phyloP scores from a whole-genome alignment of 1,140 invertebrate genomes.

The Phymastichus coffea region DNA sequence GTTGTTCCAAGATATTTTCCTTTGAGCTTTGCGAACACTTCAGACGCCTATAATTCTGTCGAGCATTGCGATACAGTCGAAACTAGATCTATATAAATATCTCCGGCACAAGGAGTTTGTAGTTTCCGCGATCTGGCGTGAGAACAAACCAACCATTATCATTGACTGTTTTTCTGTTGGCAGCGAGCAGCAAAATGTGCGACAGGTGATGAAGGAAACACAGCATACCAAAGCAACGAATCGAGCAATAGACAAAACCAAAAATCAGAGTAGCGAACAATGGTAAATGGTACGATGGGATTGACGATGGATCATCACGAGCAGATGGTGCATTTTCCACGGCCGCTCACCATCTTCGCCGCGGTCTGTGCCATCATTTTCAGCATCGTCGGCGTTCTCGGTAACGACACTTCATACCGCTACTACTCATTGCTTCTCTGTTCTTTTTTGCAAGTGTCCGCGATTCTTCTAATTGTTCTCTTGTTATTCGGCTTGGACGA shows the following conservation, averaged over 20 bases:
- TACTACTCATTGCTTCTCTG: neutral
- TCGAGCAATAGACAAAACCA: neutral
- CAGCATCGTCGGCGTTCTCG: conserved; percentile 73
- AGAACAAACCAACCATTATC: too few species aligned
- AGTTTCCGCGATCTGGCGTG: too few species aligned
- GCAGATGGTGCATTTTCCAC: conserved; percentile 58
- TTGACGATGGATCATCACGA: conserved; percentile 25
- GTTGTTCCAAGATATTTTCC: too few species aligned
- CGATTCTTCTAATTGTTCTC: too few species aligned
- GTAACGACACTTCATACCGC: conserved; percentile 54
- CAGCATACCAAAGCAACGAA: neutral
- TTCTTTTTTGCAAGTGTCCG: too few species aligned
- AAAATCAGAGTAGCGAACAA: neutral
- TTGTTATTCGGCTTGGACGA: too few species aligned
- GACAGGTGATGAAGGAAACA: neutral
- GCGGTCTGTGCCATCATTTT: conserved; percentile 76
- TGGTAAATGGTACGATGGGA: conserved; percentile 27
- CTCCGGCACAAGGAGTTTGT: too few species aligned
- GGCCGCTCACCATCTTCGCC: conserved; percentile 72
- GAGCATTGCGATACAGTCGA: too few species aligned
- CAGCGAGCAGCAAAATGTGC: neutral
- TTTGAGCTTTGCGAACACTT: too few species aligned
- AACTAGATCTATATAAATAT: too few species aligned
- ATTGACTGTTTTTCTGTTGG: neutral
- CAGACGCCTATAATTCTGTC: too few species aligned